These are phyloP conservation scores for Heliconius hermathena DNA, from an alignment of 1,140 invertebrate species.

Conservation along the genomic window DNA sequence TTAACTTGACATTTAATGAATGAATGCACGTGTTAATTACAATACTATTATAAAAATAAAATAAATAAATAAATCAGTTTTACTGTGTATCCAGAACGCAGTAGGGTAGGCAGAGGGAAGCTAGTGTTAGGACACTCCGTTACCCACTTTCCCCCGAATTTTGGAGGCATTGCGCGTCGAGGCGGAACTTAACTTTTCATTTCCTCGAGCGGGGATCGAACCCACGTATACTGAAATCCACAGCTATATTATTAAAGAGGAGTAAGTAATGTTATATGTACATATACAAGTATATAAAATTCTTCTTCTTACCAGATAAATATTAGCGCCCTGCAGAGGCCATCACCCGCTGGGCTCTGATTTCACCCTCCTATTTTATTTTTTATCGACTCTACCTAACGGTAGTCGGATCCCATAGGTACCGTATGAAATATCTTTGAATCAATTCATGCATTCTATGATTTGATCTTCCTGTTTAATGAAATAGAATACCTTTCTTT, in stretches of 20 bases:
- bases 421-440: conserved; percentile 49
- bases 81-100: no score
- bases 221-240: neutral
- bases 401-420: conserved; percentile 53
- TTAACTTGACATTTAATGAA: conserved; percentile 49
- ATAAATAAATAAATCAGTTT: no score
- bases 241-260: neutral
- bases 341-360: conserved; percentile 47
- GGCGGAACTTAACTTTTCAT: no score
- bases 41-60: conserved; percentile 3
- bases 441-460: conserved; percentile 32
- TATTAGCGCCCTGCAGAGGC: conserved; percentile 16
- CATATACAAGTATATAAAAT: neutral
- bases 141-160: no score
- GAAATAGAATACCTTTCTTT: neutral
- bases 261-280: neutral
- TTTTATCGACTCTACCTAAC: conserved; percentile 68
- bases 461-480: conserved; percentile 33
- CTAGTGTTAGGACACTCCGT: no score
- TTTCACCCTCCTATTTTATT: conserved; percentile 65
- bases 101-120: no score
- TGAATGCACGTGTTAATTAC: conserved; percentile 37
- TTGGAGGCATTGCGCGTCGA: no score
- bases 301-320: neutral
- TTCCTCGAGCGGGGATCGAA: no score